Conservation (phyloP, 2,888 invertebrate genomes). For the Eristalis tenax region DNA sequence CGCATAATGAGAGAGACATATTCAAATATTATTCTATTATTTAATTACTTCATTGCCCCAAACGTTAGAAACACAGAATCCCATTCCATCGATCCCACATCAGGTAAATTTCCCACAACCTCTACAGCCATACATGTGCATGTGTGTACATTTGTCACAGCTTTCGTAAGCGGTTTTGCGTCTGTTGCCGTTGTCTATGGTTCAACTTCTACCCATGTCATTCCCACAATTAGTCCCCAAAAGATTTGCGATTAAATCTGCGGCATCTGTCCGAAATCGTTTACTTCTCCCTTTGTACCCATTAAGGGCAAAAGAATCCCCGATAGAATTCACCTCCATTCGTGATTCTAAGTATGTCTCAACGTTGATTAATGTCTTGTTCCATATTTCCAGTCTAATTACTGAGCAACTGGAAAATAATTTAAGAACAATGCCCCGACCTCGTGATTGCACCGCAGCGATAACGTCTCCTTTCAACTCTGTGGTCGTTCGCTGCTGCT, state of each 20-base stretch:
- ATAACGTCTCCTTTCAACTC: slow-evolving; percentile 51
- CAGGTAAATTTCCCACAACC: slow-evolving; percentile 38
- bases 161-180: slow-evolving; percentile 6
- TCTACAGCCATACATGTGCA: background rate
- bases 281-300: slow-evolving; percentile 9
- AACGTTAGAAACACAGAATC: slow-evolving; percentile 2
- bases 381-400: slow-evolving; percentile 72
- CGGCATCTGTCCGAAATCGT: slow-evolving; percentile 49
- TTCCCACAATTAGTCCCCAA: slow-evolving; percentile 70
- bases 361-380: slow-evolving; percentile 72
- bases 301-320: slow-evolving; percentile 9
- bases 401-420: slow-evolving; percentile 62
- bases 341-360: slow-evolving; percentile 21
- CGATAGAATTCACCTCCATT: slow-evolving; percentile 13
- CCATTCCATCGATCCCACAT: background rate
- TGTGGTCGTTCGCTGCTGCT: background rate
- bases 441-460: slow-evolving; percentile 56
- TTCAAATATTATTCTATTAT: no score
- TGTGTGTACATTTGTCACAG: slow-evolving; percentile 22
- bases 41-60: slow-evolving; percentile 49
- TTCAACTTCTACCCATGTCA: slow-evolving; percentile 17
- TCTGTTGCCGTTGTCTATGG: slow-evolving; percentile 41
- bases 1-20: no score
- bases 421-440: slow-evolving; percentile 64
- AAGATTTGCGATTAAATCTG: slow-evolving; percentile 62